Evolutionary conservation across 2,113 vertebrate genomes (phyloP), one percentile per base, ranked within the genome.

Genomic region (Papio anubis): DNA sequence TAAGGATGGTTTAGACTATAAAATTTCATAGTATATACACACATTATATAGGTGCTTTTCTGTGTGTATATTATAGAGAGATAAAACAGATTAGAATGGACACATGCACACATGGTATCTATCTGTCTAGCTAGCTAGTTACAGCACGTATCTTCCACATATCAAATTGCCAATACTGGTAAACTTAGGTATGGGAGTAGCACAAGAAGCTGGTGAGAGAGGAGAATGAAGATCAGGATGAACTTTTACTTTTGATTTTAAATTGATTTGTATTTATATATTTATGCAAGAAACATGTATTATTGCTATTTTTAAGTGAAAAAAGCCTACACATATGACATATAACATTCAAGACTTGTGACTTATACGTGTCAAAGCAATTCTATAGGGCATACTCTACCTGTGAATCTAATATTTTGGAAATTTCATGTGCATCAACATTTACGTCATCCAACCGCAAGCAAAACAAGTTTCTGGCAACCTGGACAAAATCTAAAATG

Each of bases 401-500:
- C 98, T 98, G 98, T 40, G 99, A 98, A 90, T 99, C 98, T 96
- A 99, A 70, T 57, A 98, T 93, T 90, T 23, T 97, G 79, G 97
- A 98, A 91, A 98, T 96, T 93, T 99, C 99, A 43, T 90, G 97
- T 16, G 97, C 90, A 3, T 97, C 98, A 30, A 95, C 61, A 55
- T 84, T 97, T 80, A 96, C 45, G 78, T 98, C 98, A 64, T 99
- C 98, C 96, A 98, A 78, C 57, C 99, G 99, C 96, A 98, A 50
- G 88, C 96, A 98, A 96, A 99, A 99, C 48, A 99, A 98, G 86
- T 98, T 99, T 97, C 98, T 98, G 94, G 99, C 98, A 98, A 99
- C 98, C 52, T 97, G 98, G 97, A 99, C 82, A 32, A 99, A 99
- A 96, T 99, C 99, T 99, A 91, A 92, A 98, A 96, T n/a, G 85